Conservation (phyloP, 1,140 invertebrate genomes). For the Listronotus bonariensis region DNA sequence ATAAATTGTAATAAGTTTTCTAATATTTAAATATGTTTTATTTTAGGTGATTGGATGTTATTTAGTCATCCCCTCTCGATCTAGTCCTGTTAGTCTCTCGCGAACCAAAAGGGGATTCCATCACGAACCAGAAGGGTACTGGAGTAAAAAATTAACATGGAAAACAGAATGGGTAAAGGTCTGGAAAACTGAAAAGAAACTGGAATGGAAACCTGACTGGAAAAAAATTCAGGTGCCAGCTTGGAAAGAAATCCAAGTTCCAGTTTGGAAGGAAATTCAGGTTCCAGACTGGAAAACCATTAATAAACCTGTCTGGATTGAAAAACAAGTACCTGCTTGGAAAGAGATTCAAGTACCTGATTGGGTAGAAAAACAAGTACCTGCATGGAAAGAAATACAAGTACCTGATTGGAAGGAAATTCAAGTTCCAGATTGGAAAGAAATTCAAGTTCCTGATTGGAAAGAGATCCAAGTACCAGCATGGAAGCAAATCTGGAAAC, state of each 20-base stretch:
- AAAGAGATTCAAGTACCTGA: conserved; percentile 68
- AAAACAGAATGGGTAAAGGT: conserved; percentile 67
- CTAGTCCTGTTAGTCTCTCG: conserved; percentile 57
- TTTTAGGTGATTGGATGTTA: conserved; percentile 57
- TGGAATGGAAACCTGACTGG: conserved; percentile 66
- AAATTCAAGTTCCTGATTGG: conserved; percentile 64
- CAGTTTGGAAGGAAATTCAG: conserved; percentile 63
- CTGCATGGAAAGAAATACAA: conserved; percentile 68
- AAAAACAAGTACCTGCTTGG: conserved; percentile 67
- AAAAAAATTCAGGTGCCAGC: conserved; percentile 67
- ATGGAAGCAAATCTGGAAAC: conserved; percentile 64
- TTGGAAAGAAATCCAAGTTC: conserved; percentile 70
- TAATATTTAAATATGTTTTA: conserved; percentile 22
- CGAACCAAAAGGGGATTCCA: conserved; percentile 52
- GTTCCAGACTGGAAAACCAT: conserved; percentile 67
- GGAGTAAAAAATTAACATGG: conserved; percentile 67
- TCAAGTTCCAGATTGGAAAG: conserved; percentile 66
- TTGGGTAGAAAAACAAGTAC: conserved; percentile 68
- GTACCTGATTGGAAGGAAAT: conserved; percentile 70
- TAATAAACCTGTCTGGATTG: conserved; percentile 68
- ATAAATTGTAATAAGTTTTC: not conserved
- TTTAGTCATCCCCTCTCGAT: conserved; percentile 52
- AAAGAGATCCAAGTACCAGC: conserved; percentile 63
- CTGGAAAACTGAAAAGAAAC: conserved; percentile 64
- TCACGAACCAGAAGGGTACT: conserved; percentile 66